Evolutionary conservation across 92 coral and sea anemone genomes (phyloP).

Genomic region (Actinostola sp.): DNA sequence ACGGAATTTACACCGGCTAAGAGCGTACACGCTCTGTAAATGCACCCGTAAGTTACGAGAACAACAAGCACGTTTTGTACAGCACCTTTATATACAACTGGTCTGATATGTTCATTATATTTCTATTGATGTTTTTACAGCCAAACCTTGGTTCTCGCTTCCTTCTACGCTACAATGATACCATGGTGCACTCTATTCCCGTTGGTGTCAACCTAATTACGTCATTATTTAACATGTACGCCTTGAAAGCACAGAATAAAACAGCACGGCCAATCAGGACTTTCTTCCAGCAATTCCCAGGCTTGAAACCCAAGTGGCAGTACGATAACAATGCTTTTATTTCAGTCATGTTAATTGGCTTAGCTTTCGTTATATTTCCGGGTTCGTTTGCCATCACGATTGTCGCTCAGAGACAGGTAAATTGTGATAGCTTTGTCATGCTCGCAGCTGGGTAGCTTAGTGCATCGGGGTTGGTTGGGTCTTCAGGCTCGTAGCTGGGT

Average conservation of each 20-base stretch:
- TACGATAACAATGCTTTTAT: constrained; percentile 68
- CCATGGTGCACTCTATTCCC: constrained; percentile 78
- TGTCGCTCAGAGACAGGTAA: constrained; percentile 79
- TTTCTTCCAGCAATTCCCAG: constrained; percentile 68
- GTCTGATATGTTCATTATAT: neutral
- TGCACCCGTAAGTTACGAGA: too few relatives aligned
- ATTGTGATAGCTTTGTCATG: too few relatives aligned
- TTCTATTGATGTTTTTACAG: constrained; percentile 7
- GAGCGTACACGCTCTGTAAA: too few relatives aligned
- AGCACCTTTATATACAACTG: too few relatives aligned
- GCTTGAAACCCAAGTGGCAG: constrained; percentile 57
- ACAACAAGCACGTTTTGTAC: too few relatives aligned
- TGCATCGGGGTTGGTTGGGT: too few relatives aligned
- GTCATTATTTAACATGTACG: constrained; percentile 80
- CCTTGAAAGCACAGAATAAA: constrained; percentile 47
- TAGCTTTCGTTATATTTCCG: constrained; percentile 72
- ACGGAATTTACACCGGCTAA: too few relatives aligned
- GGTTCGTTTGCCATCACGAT: constrained; percentile 83
- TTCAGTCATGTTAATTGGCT: constrained; percentile 70
- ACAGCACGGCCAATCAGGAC: constrained; percentile 70
- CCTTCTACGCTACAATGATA: constrained; percentile 76
- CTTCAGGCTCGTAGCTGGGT: too few relatives aligned
- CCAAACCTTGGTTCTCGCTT: constrained; percentile 43
- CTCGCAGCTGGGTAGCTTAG: too few relatives aligned
- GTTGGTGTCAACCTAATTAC: constrained; percentile 79